Base-by-base conservation (phyloP, 2,113 vertebrate genomes). In the Prochilodus magdalenae region DNA sequence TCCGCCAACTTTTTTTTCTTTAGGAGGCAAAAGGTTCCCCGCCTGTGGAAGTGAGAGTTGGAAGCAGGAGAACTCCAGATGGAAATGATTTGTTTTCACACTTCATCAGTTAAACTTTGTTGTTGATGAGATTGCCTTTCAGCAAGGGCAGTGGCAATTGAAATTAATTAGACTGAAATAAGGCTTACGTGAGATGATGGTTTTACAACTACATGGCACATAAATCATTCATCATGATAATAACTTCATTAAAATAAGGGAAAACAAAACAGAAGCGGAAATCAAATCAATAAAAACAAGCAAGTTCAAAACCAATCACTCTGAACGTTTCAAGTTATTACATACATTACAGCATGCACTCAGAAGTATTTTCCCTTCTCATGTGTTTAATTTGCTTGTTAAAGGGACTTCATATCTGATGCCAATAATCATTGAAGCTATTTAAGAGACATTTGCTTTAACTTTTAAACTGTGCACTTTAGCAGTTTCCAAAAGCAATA, bases 331-430 rank as follows among this genome's bases (percentile, higher is more conserved):
- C 81, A 85, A 87, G 79, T 93, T 87, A 94, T 94, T 92, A 93
- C 92, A 90, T 74, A 85, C 86, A 94, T 77, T 91, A 92, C 93
- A 94, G 94, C 96, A 97, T 97, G 95, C 96, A 97, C 91, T 87
- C 95, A 94, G 94, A 92, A 94, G 95, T 92, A 93, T 88, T 90
- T 86, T 92, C 73, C 77, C 84, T 96, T 95, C 82, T 84, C 53
- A 85, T 94, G 94, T 94, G 94, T 89, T 86, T 88, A 90, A 90
- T 90, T 92, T 84, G 81, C 94, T 96, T 95, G 97, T 98, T 99
- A 99, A 99, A 99, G 98, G 97, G 98, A 99, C 98, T 97, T 97
- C 95, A 92, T 94, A 95, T 96, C 93, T 94, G 91, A 88, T 87
- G 95, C 95, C 96, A 97, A 96, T 92, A 89, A 93, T 96, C 95